Evolutionary conservation across 2,888 invertebrate genomes (phyloP).

Genomic region (Hirudinaria manillensis): DNA sequence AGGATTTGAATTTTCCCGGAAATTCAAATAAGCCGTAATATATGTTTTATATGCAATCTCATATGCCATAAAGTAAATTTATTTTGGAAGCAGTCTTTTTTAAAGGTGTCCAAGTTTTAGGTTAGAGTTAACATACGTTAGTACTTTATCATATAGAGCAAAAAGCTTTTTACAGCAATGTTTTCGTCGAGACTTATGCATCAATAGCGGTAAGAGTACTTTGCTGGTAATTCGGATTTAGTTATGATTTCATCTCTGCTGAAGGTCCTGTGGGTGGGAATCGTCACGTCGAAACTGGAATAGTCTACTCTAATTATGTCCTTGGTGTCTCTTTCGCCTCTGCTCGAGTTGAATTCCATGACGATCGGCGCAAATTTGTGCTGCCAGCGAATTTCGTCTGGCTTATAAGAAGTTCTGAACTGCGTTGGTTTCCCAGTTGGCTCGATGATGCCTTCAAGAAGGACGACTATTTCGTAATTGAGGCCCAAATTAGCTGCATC

Average conservation of each 20-base stretch:
- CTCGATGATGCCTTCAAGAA: conserved; percentile 17
- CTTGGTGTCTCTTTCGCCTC: not conserved
- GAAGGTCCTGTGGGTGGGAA: conserved; percentile 1
- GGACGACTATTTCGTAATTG: conserved; percentile 12
- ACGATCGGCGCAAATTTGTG: conserved; percentile 22
- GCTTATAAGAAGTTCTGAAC: conserved; percentile 13
- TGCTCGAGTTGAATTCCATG: conserved; percentile 16
- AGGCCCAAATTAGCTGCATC: not conserved
- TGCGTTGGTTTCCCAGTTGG: conserved; percentile 19
- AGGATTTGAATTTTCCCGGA: too few species aligned
- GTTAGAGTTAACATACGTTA: too few species aligned
- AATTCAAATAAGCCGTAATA: too few species aligned
- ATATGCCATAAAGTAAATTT: too few species aligned
- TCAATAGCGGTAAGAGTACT: too few species aligned
- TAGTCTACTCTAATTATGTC: not conserved
- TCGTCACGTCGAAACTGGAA: not conserved
- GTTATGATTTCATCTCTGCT: conserved; percentile 11
- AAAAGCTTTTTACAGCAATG: too few species aligned
- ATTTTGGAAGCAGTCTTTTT: too few species aligned
- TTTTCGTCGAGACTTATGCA: too few species aligned
- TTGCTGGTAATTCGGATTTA: not conserved
- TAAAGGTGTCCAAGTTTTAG: too few species aligned
- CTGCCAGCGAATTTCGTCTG: conserved; percentile 20
- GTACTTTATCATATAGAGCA: too few species aligned
- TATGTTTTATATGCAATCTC: too few species aligned